A percentile compares a stretch with the other conserved stretches of the same genome.
Evolutionary conservation across 2,797 vertebrate genomes (phyloP).

Genomic region (Trichosurus vulpecula): DNA sequence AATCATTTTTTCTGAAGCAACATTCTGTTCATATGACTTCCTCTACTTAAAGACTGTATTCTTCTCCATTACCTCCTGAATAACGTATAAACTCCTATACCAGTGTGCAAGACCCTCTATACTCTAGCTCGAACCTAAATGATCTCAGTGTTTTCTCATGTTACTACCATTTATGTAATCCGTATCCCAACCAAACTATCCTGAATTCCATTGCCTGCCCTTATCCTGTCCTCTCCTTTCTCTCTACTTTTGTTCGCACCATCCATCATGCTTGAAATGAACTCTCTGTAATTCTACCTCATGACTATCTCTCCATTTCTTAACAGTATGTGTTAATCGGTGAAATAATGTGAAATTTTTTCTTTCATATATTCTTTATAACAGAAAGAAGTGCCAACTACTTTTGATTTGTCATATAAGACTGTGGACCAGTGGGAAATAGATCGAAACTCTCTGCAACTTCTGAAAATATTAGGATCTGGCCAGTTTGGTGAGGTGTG

Average conservation of each 20-base stretch:
- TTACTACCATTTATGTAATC: background rate
- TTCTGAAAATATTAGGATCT: conserved; percentile 90
- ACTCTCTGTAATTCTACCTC: background rate
- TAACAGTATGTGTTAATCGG: background rate
- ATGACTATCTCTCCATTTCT: background rate
- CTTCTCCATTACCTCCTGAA: background rate
- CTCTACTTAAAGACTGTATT: background rate
- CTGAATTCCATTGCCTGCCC: background rate
- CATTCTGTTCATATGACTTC: background rate
- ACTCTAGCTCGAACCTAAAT: background rate
- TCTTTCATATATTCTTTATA: conserved; percentile 60
- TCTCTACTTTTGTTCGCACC: background rate
- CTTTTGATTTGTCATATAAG: conserved; percentile 93
- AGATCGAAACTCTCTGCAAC: conserved; percentile 87
- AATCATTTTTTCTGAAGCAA: background rate
- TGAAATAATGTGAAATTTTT: background rate
- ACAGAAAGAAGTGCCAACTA: conserved; percentile 82
- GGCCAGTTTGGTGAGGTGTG: conserved; percentile 98
- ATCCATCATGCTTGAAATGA: background rate
- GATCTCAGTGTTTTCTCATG: background rate
- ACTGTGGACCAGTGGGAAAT: conserved; percentile 98
- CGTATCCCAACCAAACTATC: background rate
- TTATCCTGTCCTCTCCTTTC: background rate
- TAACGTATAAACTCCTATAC: background rate
- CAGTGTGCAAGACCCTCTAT: background rate